Base-by-base conservation (phyloP, 2,797 vertebrate species). In the Psittacula echo region DNA sequence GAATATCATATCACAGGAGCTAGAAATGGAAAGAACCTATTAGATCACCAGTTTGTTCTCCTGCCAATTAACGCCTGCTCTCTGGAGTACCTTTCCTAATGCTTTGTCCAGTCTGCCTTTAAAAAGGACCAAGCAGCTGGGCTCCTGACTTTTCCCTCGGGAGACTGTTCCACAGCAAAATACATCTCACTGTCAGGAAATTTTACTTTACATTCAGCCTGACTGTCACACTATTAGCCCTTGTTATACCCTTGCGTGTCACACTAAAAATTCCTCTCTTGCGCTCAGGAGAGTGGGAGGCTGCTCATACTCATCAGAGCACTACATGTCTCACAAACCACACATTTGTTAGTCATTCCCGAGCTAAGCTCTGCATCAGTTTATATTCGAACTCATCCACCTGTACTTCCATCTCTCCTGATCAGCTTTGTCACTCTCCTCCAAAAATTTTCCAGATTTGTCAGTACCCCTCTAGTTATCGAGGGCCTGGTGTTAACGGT, bases 151-250 rank as follows among this genome's bases (percentile, higher is more conserved):
- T 48, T 88, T 84, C 60, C 93, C 87, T 50, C 1, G 1, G 64
- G 71, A 94, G 39, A 26, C 17, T 62, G 62, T 60, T 95, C 80
- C 75, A 72, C 72, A 87, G 75, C 32, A 85, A 87, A 96, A 76
- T 50, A 51, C 26, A 81, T 81, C 47, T 88, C 85, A 30, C 67
- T 95, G 87, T 66, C 91, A 90, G 74, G 73, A 88, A 82, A 86
- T 93, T 79, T 64, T 82, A 76, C 91, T 60, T 88, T 73, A 13
- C 61, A n/a, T 87, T 91, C 83, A 90, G 91, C 83, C 88, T 87
- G 77, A 73, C 83, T 94, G 66, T 82, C 91, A 91, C 67, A 87
- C 80, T 62, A 96, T 96, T 94, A 97, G 95, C 64, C 91, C 85
- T 89, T 82, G 90, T 90, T 93, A 89, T 5, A 86, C 42, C 83